Evolutionary conservation across 2,113 vertebrate species (phyloP).

Genomic region (Lepidothrix coronata): DNA sequence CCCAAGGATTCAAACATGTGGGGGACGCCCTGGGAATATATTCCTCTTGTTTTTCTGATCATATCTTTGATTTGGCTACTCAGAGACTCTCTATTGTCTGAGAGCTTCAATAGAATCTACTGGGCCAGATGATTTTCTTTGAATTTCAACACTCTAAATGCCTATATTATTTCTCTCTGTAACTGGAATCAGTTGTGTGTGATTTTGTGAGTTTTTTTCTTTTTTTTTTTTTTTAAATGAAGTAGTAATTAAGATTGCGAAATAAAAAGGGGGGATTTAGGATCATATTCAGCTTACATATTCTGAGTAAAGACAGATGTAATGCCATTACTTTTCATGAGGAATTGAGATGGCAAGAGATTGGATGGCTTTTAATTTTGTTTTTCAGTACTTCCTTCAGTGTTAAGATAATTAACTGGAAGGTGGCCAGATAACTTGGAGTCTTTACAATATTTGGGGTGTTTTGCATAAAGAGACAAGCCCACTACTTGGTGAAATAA

Average conservation of each 20-base stretch:
- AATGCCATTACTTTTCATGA: background rate
- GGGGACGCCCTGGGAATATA: background rate
- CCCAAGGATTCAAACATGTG: background rate
- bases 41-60: background rate
- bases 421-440: constrained; percentile 46
- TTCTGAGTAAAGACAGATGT: constrained; percentile 25
- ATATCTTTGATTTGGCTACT: background rate
- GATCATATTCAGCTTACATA: background rate
- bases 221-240: background rate
- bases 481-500: constrained; percentile 29
- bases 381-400: constrained; percentile 46
- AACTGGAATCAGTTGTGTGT: background rate
- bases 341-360: constrained; percentile 3
- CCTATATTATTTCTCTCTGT: background rate
- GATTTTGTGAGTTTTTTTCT: background rate
- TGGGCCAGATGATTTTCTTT: background rate
- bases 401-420: constrained; percentile 69
- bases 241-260: background rate
- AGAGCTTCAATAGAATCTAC: background rate
- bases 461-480: constrained; percentile 15
- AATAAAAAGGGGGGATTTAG: background rate
- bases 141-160: background rate
- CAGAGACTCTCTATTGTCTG: background rate
- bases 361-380: constrained; percentile 54
- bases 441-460: background rate